Base-by-base conservation (phyloP, 2,888 invertebrate species). In the Acrocyrtus sp. region DNA sequence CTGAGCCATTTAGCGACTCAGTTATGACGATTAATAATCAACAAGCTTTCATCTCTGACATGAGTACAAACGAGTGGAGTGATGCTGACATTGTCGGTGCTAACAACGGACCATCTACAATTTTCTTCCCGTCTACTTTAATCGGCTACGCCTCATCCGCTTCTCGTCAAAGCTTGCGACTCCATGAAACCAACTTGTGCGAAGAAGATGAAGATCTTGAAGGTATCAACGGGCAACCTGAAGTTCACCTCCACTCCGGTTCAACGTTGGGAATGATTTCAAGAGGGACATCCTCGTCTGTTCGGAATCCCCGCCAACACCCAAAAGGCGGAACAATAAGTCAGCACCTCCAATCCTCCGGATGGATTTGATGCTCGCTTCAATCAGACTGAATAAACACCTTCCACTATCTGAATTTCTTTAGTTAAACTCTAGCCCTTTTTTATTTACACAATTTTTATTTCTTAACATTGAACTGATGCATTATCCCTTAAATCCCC, bases 331-430 rank as follows among this genome's bases (percentile, higher is more conserved):
- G 62, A 66, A 56, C 54, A 57, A n/a, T n/a, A n/a, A 68, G 66
- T 65, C 74, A 67, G 29, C 68, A 45, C 56, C 66, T 77, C 50
- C 74, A 77, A 72, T 77, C 77, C 57, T 65, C 77, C 24, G 77
- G 77, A 50, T 77, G 77, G 77, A 77, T 77, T 72, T 77, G 77
- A 77, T 74, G 68, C 60, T 51, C 22, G 68, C 68, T 60, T 60
- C 60, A 68, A 68, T 60, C 60, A 68, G 68, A 68, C 68, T 68
- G 68, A 68, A 60, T 60, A 53, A 53, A 60, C 68, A 68, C 68
- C 53, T 68, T 68, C 68, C 68, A 68, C 54, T 68, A 45, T 60
- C 53, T 47, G 60, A 60, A 60, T 68, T 67, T 48, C 57, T 66
- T n/a, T 53, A n/a, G n/a, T n/a, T n/a, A n/a, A n/a, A n/a, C n/a